Base-by-base conservation (phyloP, 2,888 invertebrate genomes). In the Lepidochitona cinerea region DNA sequence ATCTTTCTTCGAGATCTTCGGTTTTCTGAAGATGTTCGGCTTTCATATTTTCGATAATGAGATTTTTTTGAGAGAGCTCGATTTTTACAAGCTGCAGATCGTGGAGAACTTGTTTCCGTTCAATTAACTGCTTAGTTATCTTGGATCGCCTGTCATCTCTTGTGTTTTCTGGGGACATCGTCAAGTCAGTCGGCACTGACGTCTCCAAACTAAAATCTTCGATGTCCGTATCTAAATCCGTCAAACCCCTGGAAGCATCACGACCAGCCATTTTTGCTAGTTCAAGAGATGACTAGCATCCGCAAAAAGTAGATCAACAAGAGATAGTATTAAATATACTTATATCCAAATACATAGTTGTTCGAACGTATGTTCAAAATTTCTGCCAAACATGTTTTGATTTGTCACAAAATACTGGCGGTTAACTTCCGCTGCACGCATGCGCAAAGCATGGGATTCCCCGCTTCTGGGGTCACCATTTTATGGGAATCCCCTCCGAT, bases 1-100 rank as follows among this genome's bases (percentile, higher is more conserved):
- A 76, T 75, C 88, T 88, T 76, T 91, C 90, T 77, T 91, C 89
- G 5, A 91, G 78, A 69, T 90, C 90, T 76, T 90, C 91, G 1
- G 85, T 83, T 78, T 82, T 86, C 53, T 88, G 85, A 74, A 89
- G 78, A 71, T 85, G 82, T 68, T 90, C 90, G 1, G 88, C 87
- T 80, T 89, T 90, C 79, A 90, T 77, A 78, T 89, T 90, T 72
- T 90, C 90, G 35, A 90, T 78, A 26, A 87, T 81, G 68, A 90
- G 79, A 72, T 87, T 86, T 76, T 90, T 90, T 74, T 91, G 90
- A 4, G 89, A 89, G 35, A 90, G 76, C 78, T 91, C 90, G 68
- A 91, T 90, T 76, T 89, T 89, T 9, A 90, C 78, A n/a, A 91
- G 76, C 72, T 91, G 90, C 49, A 91, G 71, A 74, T 90, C 90